Percentiles rank a stretch among this genome's conserved stretches.
Evolutionary conservation across 2,888 invertebrate genomes (phyloP).

Genomic region (Icerya purchasi): DNA sequence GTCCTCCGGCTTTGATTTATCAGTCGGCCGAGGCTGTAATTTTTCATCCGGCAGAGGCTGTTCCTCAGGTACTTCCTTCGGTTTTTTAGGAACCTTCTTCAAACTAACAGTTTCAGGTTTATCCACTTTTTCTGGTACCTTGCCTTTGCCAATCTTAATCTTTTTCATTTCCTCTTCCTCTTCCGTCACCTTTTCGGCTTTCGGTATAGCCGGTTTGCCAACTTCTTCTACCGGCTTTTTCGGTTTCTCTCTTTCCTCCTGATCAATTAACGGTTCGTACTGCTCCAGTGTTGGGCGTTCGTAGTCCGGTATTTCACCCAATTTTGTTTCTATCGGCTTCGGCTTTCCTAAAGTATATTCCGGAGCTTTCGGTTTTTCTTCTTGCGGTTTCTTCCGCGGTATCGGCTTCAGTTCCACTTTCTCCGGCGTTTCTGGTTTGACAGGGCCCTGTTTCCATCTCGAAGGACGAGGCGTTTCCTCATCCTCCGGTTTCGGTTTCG

Average conservation of each 20-base stretch:
- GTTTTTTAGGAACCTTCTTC: constrained; percentile 24
- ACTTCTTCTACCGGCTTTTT: constrained; percentile 18
- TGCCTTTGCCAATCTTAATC: constrained; percentile 31
- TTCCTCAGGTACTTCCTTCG: constrained; percentile 18
- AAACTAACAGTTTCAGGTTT: constrained; percentile 27
- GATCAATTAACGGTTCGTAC: constrained; percentile 17
- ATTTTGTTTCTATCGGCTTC: too few species aligned
- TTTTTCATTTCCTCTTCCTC: constrained; percentile 27
- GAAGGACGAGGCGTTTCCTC: constrained; percentile 24
- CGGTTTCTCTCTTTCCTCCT: constrained; percentile 21
- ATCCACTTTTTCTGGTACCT: constrained; percentile 24
- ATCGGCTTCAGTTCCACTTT: constrained; percentile 23
- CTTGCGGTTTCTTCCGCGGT: constrained; percentile 22
- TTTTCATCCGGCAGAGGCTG: constrained; percentile 18
- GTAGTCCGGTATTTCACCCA: too few species aligned
- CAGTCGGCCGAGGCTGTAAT: constrained; percentile 18
- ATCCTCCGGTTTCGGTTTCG: constrained; percentile 19
- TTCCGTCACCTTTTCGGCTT: constrained; percentile 24
- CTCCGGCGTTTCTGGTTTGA: constrained; percentile 24
- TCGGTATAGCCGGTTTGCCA: constrained; percentile 12
- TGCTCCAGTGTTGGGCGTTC: too few species aligned
- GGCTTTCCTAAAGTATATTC: too few species aligned
- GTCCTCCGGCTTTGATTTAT: constrained; percentile 18
- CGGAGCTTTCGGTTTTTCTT: too few species aligned
- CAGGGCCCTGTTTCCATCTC: constrained; percentile 25